Evolutionary conservation across 1,140 invertebrate species (phyloP), one percentile per base, ranked within the genome.

Genomic region (Drosophila nigrodunni): DNA sequence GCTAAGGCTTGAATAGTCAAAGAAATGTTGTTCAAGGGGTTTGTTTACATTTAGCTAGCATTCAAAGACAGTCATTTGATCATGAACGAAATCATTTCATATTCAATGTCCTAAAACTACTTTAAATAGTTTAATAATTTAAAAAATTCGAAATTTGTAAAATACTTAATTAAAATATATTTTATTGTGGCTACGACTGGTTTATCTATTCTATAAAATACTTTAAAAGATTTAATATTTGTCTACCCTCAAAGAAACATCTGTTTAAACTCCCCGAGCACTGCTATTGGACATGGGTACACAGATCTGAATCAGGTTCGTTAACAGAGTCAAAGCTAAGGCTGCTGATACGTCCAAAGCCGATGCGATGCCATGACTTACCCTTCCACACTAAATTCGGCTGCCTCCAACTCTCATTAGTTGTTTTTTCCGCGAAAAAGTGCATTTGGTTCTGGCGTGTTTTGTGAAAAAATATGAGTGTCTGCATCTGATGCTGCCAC

Each of bases 381-480:
- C 50, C 39, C n/a, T 43, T 7, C 62, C 50, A 21, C 1, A 15
- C 25, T 37, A 35, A 10, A 7, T 13, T 34, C 34, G 11, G 10
- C 10, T 41, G 9, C 41, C 41, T 43, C 3, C 41, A 6, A 43
- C 41, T 43, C 44, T 58, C 50, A 81, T 81, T 86, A 85, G 78
- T 75, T 78, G 78, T 30, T 30, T 30, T 30, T 30, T 30, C 57
- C 66, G 66, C 44, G 60, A 62, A 81, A 80, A 85, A 82, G 61
- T 85, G 81, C 82, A 85, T 78, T 54, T 50, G 44, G 52, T 30
- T 30, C 39, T 64, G 50, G 44, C 21, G 52, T 39, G 60, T 69
- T 82, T 88, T 78, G 72, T 82, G 76, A 74, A 88, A 82, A 82
- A 80, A 79, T 61, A 57, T 68, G 72, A 69, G 67, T 62, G 60